Evolutionary conservation across 2,113 vertebrate species (phyloP).

Genomic region (Colinus virginianus): DNA sequence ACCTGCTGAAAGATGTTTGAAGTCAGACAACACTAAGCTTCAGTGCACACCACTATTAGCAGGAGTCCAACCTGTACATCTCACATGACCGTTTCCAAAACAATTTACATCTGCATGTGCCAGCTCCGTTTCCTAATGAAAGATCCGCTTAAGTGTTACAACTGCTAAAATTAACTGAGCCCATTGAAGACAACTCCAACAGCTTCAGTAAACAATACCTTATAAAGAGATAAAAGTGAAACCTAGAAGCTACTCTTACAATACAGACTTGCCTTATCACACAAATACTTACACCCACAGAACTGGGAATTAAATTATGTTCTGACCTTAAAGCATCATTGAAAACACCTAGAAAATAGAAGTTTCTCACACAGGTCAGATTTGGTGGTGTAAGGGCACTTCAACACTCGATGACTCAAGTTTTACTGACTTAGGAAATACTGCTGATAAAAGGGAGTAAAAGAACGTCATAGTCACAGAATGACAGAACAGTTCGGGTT

Average conservation of each 20-base stretch:
- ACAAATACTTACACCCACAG: not conserved
- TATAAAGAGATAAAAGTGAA: not conserved
- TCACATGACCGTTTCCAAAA: not conserved
- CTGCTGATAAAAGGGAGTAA: not conserved
- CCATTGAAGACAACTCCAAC: not conserved
- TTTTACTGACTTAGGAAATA: not conserved
- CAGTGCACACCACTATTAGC: not conserved
- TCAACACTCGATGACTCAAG: not conserved
- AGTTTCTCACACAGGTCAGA: not conserved
- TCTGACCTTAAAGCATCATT: not conserved
- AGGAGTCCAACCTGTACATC: not conserved
- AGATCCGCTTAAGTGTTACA: not conserved
- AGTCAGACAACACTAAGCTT: not conserved
- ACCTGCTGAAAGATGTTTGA: not conserved
- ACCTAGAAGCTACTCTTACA: not conserved
- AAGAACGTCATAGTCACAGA: not conserved
- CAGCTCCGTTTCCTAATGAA: not conserved
- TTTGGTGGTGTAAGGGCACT: not conserved
- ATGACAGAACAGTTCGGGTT: no score
- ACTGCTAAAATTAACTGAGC: not conserved
- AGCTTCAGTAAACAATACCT: not conserved
- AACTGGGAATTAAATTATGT: fast-evolving
- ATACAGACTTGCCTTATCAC: not conserved
- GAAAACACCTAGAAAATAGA: not conserved
- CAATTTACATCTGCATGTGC: not conserved